A percentile compares a stretch with the other conserved stretches of the same genome.
phyloP scores from a whole-genome alignment of 2,113 vertebrate genomes.

The Odocoileus hemionus region DNA sequence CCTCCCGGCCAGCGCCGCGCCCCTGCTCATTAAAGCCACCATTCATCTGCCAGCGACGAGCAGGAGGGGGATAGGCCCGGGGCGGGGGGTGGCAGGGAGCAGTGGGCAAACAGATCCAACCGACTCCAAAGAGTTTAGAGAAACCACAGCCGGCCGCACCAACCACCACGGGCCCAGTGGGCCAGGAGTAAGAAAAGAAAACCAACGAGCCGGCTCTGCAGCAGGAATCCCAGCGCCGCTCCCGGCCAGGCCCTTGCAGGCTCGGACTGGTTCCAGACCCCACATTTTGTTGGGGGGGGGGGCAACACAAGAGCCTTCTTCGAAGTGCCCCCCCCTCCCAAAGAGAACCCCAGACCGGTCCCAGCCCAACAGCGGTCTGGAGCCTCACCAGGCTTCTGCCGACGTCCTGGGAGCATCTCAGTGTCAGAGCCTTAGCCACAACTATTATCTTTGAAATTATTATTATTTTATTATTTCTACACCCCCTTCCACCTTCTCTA shows the following conservation, averaged over 20 bases:
- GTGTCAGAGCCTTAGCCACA: neutral
- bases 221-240: neutral
- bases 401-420: neutral
- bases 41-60: slow-evolving; percentile 19
- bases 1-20: slow-evolving; percentile 54
- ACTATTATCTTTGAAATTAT: slow-evolving; percentile 1
- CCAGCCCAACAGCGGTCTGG: neutral
- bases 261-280: neutral
- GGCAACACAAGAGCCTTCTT: neutral
- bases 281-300: neutral
- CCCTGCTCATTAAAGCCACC: slow-evolving; percentile 71
- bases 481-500: neutral
- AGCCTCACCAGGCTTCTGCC: neutral
- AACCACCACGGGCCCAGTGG: slow-evolving; percentile 14
- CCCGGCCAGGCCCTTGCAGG: neutral
- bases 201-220: neutral
- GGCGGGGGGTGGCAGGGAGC: too few relatives aligned
- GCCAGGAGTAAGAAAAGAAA: neutral
- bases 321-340: too few relatives aligned
- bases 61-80: neutral
- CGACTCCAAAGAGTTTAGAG: slow-evolving; percentile 3
- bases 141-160: slow-evolving; percentile 34
- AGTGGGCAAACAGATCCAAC: neutral
- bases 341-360: neutral
- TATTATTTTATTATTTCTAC: slow-evolving; percentile 4